Evolutionary conservation across 2,888 invertebrate genomes (phyloP).

Genomic region (Thymelicus acteon): DNA sequence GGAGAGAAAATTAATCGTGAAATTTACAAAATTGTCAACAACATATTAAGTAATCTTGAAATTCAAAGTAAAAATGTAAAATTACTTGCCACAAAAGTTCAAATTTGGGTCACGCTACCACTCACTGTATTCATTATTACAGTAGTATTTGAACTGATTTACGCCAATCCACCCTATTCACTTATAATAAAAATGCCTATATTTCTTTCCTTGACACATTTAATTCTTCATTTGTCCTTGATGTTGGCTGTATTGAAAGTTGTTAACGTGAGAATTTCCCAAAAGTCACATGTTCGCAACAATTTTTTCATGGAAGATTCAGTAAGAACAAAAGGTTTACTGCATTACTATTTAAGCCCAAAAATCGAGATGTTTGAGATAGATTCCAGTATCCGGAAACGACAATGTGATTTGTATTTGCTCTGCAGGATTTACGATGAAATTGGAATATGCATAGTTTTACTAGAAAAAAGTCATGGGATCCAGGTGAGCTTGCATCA

Average conservation of each 20-base stretch:
- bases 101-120: constrained; percentile 50
- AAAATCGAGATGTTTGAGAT: constrained; percentile 48
- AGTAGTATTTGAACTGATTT: constrained; percentile 52
- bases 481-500: constrained; percentile 53
- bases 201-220: constrained; percentile 55
- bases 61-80: constrained; percentile 46
- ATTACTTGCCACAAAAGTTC: constrained; percentile 54
- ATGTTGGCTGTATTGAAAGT: constrained; percentile 53
- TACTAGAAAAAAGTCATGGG: constrained; percentile 60
- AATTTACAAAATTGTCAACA: constrained; percentile 49
- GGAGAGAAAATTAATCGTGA: constrained; percentile 44
- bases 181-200: constrained; percentile 56
- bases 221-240: constrained; percentile 56
- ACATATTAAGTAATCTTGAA: constrained; percentile 45
- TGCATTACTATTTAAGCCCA: constrained; percentile 47
- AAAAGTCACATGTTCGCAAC: constrained; percentile 36
- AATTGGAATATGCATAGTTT: constrained; percentile 54
- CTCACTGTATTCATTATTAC: constrained; percentile 44
- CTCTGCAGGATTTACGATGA: constrained; percentile 63
- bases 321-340: constrained; percentile 20
- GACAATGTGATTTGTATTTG: constrained; percentile 45
- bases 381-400: constrained; percentile 26
- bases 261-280: constrained; percentile 49
- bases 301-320: constrained; percentile 36
- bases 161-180: constrained; percentile 48